Conservation (phyloP, 2,797 vertebrate species). For the Crotalus adamanteus region DNA sequence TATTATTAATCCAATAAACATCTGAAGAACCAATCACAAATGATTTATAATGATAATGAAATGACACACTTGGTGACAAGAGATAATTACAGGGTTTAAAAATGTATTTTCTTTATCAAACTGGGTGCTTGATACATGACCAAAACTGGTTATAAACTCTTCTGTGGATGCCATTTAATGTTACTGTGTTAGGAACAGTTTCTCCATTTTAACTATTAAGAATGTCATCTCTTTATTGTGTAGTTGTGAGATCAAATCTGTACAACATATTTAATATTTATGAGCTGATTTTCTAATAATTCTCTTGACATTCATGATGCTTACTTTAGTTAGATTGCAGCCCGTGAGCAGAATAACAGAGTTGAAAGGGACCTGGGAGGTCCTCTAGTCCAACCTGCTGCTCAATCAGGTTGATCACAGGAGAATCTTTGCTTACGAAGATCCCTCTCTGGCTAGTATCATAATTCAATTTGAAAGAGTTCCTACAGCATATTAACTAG, state of each 20-base stretch:
- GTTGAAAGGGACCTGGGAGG: background rate
- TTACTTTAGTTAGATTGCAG: background rate
- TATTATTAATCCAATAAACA: too few relatives aligned
- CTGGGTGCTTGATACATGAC: background rate
- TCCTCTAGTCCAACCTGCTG: background rate
- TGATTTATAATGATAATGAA: too few relatives aligned
- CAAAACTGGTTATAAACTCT: background rate
- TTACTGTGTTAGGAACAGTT: background rate
- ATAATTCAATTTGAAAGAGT: background rate
- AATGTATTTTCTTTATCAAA: background rate
- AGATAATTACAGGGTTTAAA: too few relatives aligned
- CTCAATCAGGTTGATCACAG: background rate
- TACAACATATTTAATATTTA: background rate
- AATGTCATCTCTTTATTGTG: background rate
- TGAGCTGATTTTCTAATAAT: background rate
- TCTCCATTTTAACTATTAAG: background rate
- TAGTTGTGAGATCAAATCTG: background rate
- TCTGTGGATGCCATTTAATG: background rate
- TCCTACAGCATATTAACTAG: too few relatives aligned
- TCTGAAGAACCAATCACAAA: too few relatives aligned
- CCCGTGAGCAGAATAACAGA: background rate
- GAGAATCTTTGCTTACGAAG: background rate
- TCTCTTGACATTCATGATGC: background rate
- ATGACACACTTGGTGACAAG: too few relatives aligned
- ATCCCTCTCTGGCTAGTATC: background rate